phyloP scores from a whole-genome alignment of 1,140 invertebrate species.

The Conus ventricosus region DNA sequence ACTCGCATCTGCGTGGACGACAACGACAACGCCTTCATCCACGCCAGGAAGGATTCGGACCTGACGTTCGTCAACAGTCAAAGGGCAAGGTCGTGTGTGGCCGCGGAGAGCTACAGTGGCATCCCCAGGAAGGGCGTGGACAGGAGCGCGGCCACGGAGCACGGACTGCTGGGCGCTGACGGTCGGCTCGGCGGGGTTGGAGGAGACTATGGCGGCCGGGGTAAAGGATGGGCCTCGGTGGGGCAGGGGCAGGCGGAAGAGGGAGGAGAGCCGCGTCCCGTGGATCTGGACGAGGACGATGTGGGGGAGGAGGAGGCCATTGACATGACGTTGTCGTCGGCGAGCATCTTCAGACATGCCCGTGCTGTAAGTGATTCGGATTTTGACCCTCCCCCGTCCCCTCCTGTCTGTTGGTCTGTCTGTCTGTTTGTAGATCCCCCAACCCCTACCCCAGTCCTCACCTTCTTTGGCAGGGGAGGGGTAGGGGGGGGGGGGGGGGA shows the following conservation, averaged over 20 bases:
- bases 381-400: no score
- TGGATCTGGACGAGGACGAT: neutral
- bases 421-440: neutral
- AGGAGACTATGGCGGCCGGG: neutral
- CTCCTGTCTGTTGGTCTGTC: neutral
- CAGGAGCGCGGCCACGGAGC: neutral
- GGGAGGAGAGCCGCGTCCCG: neutral
- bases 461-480: no score
- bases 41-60: neutral
- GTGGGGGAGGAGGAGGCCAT: neutral
- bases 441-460: no score
- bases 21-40: conserved; percentile 8
- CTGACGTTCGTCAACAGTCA: neutral
- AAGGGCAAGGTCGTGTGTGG: neutral
- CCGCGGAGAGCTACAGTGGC: neutral
- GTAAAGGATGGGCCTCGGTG: no score
- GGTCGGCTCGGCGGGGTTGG: neutral
- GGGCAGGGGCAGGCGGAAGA: neutral
- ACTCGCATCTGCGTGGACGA: conserved; percentile 16
- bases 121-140: neutral
- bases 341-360: neutral
- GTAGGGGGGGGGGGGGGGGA: no score
- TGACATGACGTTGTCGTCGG: conserved; percentile 14
- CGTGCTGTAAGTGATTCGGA: neutral
- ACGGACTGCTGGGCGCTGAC: neutral